A percentile compares a stretch with the other conserved stretches of the same genome.
Conservation (phyloP, 1,140 invertebrate species). For the Lepeophtheirus salmonis region DNA sequence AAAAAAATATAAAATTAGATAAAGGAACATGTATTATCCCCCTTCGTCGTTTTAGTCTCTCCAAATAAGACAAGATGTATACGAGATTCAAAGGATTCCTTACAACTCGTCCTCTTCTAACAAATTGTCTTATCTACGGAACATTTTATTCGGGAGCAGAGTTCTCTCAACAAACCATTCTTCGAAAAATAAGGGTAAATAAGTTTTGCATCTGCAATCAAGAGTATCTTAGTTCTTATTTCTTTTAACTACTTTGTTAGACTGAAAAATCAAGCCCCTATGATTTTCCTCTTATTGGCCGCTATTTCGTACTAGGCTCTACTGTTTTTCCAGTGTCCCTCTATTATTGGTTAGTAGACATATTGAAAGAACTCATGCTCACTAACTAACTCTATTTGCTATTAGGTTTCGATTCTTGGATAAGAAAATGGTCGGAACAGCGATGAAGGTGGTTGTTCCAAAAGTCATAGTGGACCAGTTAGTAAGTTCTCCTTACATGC, state of each 20-base stretch:
- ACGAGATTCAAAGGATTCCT: constrained; percentile 23
- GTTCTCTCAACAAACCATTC: constrained; percentile 49
- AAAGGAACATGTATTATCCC: too few relatives aligned
- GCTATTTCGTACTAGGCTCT: constrained; percentile 41
- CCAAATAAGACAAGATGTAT: too few relatives aligned
- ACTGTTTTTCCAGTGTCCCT: constrained; percentile 38
- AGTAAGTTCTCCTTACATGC: constrained; percentile 24
- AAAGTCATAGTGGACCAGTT: constrained; percentile 56
- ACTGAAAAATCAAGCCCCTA: constrained; percentile 30
- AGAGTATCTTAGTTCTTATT: constrained; percentile 21
- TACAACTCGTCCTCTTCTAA: constrained; percentile 37
- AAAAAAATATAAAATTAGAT: too few relatives aligned
- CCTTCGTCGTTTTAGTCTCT: too few relatives aligned
- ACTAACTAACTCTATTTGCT: constrained; percentile 16
- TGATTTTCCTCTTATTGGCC: constrained; percentile 33
- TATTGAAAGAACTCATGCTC: constrained; percentile 17
- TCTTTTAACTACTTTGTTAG: constrained; percentile 25
- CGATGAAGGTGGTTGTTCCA: constrained; percentile 38
- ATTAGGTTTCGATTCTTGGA: constrained; percentile 58
- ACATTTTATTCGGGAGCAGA: constrained; percentile 53
- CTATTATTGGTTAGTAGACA: constrained; percentile 36
- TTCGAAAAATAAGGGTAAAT: constrained; percentile 39
- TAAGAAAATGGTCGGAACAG: constrained; percentile 40
- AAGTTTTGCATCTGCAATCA: constrained; percentile 19
- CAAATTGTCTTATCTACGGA: constrained; percentile 50